These are phyloP conservation scores for Coronaproctus castanopsis DNA, from an alignment of 2,888 invertebrate genomes.

Conservation along the genomic window DNA sequence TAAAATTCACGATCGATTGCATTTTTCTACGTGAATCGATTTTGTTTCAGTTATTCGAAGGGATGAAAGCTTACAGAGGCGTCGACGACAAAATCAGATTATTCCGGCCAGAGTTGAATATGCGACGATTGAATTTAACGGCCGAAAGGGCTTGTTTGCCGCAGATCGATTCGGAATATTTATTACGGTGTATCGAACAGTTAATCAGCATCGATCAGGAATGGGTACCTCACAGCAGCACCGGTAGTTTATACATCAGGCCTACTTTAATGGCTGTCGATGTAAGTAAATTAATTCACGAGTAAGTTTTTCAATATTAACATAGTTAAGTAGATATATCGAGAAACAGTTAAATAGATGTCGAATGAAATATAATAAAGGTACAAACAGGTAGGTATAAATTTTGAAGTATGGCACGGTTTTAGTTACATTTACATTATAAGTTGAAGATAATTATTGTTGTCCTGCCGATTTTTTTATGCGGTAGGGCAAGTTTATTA, in stretches of 20 bases:
- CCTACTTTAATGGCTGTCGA: conserved; percentile 94
- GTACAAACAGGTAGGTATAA: not conserved
- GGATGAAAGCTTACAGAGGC: conserved; percentile 91
- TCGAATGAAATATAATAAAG: not conserved
- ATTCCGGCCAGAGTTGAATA: conserved; percentile 88
- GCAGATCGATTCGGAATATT: conserved; percentile 65
- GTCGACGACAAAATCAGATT: conserved; percentile 76
- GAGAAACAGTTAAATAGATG: not conserved
- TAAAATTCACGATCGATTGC: too few species aligned
- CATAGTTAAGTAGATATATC: too few species aligned
- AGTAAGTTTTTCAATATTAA: too few species aligned
- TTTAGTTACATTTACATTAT: too few species aligned
- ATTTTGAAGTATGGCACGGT: not conserved
- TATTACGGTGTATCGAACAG: conserved; percentile 63
- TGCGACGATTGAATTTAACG: conserved; percentile 75
- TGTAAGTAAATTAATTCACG: conserved; percentile 52
- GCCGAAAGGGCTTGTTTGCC: conserved; percentile 72
- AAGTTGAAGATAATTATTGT: too few species aligned
- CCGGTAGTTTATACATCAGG: conserved; percentile 82
- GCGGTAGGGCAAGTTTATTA: too few species aligned
- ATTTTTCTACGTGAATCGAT: too few species aligned
- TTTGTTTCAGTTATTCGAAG: conserved; percentile 87
- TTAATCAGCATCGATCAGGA: conserved; percentile 82
- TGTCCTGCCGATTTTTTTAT: too few species aligned
- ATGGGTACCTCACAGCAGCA: conserved; percentile 86